These are phyloP conservation scores for Platichthys stellatus DNA, from an alignment of 2,113 vertebrate species.

Conservation along the genomic window DNA sequence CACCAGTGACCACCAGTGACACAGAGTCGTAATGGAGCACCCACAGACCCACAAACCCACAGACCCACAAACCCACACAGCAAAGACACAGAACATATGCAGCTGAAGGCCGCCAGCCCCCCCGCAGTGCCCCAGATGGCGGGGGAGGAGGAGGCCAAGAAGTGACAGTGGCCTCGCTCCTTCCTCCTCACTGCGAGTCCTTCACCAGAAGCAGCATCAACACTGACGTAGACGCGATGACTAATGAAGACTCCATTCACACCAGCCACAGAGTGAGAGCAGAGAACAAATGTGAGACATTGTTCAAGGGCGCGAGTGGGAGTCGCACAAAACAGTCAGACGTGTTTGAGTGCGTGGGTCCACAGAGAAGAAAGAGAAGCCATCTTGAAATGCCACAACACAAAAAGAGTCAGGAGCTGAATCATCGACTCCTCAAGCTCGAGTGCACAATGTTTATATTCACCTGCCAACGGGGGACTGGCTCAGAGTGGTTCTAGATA, in stretches of 20 bases:
- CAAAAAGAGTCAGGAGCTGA: not conserved
- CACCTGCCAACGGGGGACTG: no score
- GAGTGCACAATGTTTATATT: no score
- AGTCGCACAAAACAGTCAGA: slow-evolving; percentile 54
- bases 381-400: not conserved
- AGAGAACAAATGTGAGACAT: slow-evolving; percentile 47
- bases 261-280: slow-evolving; percentile 10
- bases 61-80: no score
- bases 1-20: not conserved
- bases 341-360: slow-evolving; percentile 3
- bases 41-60: no score
- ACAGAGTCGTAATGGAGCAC: not conserved
- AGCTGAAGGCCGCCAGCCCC: slow-evolving; percentile 10
- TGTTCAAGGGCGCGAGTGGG: slow-evolving; percentile 61
- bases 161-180: not conserved
- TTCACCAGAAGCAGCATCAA: not conserved
- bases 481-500: no score
- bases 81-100: slow-evolving; percentile 22
- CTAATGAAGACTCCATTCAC: slow-evolving; percentile 40
- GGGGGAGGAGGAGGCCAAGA: slow-evolving; percentile 5
- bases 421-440: not conserved
- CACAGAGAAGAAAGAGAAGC: slow-evolving; percentile 1
- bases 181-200: not conserved
- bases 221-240: slow-evolving; percentile 8
- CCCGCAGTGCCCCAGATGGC: slow-evolving; percentile 36